Evolutionary conservation across 1,140 invertebrate species (phyloP).

Genomic region (Penaeus indicus): DNA sequence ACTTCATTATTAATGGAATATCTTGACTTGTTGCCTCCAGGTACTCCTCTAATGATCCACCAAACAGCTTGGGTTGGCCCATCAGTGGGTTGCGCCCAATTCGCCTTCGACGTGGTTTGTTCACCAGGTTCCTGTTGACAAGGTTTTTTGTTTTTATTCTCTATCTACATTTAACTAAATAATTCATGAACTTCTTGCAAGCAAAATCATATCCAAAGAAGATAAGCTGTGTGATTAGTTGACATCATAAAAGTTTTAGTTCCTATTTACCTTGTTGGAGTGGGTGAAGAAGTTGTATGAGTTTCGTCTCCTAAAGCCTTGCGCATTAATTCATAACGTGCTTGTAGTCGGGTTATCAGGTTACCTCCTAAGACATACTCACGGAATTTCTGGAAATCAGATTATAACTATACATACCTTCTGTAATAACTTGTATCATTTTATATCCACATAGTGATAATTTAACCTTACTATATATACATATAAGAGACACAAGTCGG

Average conservation of each 20-base stretch:
- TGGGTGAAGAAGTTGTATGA: slow-evolving; percentile 64
- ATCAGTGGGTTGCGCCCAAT: slow-evolving; percentile 80
- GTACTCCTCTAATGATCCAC: slow-evolving; percentile 93
- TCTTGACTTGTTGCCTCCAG: slow-evolving; percentile 87
- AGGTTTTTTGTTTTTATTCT: slow-evolving; percentile 1
- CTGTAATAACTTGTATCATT: neutral
- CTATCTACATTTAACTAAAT: neutral
- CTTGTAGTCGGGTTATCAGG: slow-evolving; percentile 89
- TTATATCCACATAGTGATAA: neutral
- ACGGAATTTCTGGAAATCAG: slow-evolving; percentile 84
- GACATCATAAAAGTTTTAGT: neutral
- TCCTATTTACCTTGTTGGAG: slow-evolving; percentile 61
- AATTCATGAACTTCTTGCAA: too few relatives aligned
- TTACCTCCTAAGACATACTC: slow-evolving; percentile 92
- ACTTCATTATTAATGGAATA: slow-evolving; percentile 90
- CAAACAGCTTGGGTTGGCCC: slow-evolving; percentile 90
- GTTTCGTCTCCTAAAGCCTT: slow-evolving; percentile 77
- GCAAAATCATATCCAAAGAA: too few relatives aligned
- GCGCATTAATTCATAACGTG: slow-evolving; percentile 87
- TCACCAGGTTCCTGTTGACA: slow-evolving; percentile 52
- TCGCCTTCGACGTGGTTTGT: slow-evolving; percentile 72
- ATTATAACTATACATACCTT: neutral
- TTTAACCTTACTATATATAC: too few relatives aligned
- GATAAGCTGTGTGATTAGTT: too few relatives aligned
- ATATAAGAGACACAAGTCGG: too few relatives aligned